Conservation (phyloP, 35 echinoderm and acorn worm genomes). For the Patiria miniata region DNA sequence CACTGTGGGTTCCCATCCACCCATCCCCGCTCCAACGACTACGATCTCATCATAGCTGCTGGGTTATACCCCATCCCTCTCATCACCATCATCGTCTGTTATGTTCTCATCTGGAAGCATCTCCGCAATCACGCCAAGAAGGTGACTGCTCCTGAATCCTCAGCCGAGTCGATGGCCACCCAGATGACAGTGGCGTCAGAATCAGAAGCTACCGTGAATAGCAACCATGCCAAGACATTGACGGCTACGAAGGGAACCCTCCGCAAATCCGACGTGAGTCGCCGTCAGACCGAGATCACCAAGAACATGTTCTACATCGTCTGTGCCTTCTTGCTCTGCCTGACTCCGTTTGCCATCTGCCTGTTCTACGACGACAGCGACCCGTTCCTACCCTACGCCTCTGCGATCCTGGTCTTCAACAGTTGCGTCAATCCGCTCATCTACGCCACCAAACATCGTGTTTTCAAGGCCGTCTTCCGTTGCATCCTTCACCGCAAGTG, state of each 20-base stretch:
- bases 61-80: conserved; percentile 73
- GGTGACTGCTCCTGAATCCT: background rate
- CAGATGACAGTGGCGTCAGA: background rate
- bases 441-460: conserved; percentile 81
- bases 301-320: conserved; percentile 80
- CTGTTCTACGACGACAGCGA: conserved; percentile 68
- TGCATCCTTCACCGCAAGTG: conserved; percentile 59
- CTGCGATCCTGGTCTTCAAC: conserved; percentile 61
- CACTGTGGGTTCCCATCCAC: conserved; percentile 57
- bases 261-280: background rate
- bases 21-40: conserved; percentile 59
- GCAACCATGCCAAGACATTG: background rate
- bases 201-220: background rate
- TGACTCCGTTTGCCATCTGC: conserved; percentile 65
- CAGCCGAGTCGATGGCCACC: background rate
- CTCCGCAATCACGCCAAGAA: conserved; percentile 49
- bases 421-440: conserved; percentile 77
- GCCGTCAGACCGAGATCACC: conserved; percentile 74
- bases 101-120: conserved; percentile 64
- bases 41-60: conserved; percentile 69
- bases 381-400: conserved; percentile 64
- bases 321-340: conserved; percentile 70
- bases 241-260: too few species aligned
- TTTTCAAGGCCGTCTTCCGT: conserved; percentile 68
- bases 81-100: conserved; percentile 62